Base-by-base conservation (phyloP, 1,140 invertebrate genomes). In the Drosophila seguyi region DNA sequence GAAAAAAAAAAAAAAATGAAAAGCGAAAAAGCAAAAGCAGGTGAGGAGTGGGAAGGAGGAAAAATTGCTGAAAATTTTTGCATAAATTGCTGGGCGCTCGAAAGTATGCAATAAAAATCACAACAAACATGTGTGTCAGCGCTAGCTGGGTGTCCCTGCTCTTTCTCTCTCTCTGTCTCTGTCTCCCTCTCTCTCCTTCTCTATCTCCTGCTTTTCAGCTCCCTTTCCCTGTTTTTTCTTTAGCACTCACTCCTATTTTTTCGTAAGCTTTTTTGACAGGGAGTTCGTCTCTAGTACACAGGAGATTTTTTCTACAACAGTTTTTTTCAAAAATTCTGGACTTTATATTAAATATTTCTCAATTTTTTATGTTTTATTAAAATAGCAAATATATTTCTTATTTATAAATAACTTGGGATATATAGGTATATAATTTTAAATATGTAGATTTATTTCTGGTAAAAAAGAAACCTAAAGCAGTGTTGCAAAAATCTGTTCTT, bases 21-120 rank as follows among this genome's bases (percentile, higher is more conserved):
- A 38, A 47, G 45, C 36, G 36, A n/a, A 66, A 44, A 52, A 11
- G 60, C 18, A 29, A 69, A 69, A 45, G 42, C 22, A 39, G 55
- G 14, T 42, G 20, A 31, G 29, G 29, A 13, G 18, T 16, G 11
- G 13, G 34, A 20, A 22, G 50, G 50, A 36, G 50, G 31, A 36
- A 53, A 66, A 78, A 79, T 79, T 83, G 68, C 58, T 75, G 44
- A 72, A 79, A 86, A 87, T 86, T 69, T 69, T 72, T 65, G 83
- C 83, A 86, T 86, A 86, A 86, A 86, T 86, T 85, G 63, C 39
- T 67, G 68, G 71, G 53, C 72, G 61, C 72, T 76, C 61, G 61
- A 81, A 81, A 81, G 68, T 85, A 85, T 85, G 83, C 84, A 80
- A 87, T 79, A 88, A 88, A 87, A 87, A 87, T 87, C 83, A 87